A percentile compares a stretch with the other conserved stretches of the same genome.
phyloP scores from a whole-genome alignment of 37 sponge, comb jelly and placozoan species.

The Spongilla lacustris region DNA sequence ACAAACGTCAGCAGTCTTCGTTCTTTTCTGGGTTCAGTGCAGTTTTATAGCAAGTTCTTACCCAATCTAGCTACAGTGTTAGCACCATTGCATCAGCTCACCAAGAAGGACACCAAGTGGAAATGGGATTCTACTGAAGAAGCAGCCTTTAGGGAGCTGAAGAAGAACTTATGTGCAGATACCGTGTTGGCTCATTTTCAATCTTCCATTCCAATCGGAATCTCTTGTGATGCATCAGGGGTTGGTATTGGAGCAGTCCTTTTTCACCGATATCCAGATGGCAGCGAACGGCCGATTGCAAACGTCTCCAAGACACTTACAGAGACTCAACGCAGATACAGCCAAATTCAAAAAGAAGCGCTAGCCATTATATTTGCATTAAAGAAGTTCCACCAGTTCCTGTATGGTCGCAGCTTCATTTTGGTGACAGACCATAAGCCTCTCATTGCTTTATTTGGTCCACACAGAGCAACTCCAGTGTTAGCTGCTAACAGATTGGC shows the following conservation, averaged over 20 bases:
- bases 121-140: conserved; percentile 11
- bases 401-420: conserved; percentile 66
- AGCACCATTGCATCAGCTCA: conserved; percentile 20
- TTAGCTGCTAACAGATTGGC: conserved; percentile 48
- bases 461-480: conserved; percentile 29
- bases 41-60: conserved; percentile 49
- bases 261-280: conserved; percentile 43
- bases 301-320: conserved; percentile 59
- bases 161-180: background rate
- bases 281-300: conserved; percentile 50
- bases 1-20: conserved; percentile 29
- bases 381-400: conserved; percentile 54
- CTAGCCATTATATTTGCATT: conserved; percentile 48
- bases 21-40: conserved; percentile 42
- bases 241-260: conserved; percentile 57
- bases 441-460: conserved; percentile 48
- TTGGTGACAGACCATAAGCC: conserved; percentile 66
- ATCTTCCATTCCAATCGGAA: background rate
- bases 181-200: conserved; percentile 47
- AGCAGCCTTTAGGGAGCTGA: conserved; percentile 8
- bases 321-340: conserved; percentile 44
- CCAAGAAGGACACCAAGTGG: conserved; percentile 10
- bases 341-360: conserved; percentile 65
- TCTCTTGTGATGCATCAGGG: conserved; percentile 51
- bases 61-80: conserved; percentile 34